Percentiles rank a stretch among this genome's conserved stretches.
Evolutionary conservation across 2,888 invertebrate species (phyloP).

Genomic region (Allophyes oxyacanthae): DNA sequence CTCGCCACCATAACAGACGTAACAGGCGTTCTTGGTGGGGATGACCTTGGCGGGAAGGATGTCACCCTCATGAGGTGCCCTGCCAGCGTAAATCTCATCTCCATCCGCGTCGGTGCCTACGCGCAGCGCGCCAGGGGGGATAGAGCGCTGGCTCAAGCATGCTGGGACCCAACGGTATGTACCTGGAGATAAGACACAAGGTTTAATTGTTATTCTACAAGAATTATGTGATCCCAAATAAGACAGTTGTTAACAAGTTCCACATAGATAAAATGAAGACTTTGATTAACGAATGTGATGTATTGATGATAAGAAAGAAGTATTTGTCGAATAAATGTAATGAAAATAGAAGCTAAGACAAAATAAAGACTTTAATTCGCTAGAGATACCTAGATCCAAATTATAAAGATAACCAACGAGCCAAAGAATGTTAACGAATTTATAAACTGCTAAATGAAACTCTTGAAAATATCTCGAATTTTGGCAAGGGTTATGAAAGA

Average conservation of each 20-base stretch:
- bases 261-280: background rate
- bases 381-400: slow-evolving; percentile 5
- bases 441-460: background rate
- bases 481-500: background rate
- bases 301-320: too few relatives aligned
- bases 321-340: background rate
- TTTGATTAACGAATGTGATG: too few relatives aligned
- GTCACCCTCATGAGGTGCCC: slow-evolving; percentile 91
- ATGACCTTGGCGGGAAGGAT: slow-evolving; percentile 92
- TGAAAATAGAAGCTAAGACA: background rate
- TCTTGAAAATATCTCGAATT: background rate
- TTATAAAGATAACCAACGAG: slow-evolving; percentile 1
- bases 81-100: slow-evolving; percentile 92
- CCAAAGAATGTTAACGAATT: background rate
- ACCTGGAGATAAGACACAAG: slow-evolving; percentile 62
- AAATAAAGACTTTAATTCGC: too few relatives aligned
- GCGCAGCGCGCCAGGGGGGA: slow-evolving; percentile 84
- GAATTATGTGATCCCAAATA: too few relatives aligned
- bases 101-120: slow-evolving; percentile 93
- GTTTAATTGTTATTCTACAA: slow-evolving; percentile 1
- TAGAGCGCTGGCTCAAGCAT: slow-evolving; percentile 83
- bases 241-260: background rate
- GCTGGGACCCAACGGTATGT: slow-evolving; percentile 88
- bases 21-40: slow-evolving; percentile 91
- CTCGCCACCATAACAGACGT: slow-evolving; percentile 90